These are phyloP conservation scores for Danaus melanippus DNA, from an alignment of 1,140 invertebrate genomes.

Conservation along the genomic window DNA sequence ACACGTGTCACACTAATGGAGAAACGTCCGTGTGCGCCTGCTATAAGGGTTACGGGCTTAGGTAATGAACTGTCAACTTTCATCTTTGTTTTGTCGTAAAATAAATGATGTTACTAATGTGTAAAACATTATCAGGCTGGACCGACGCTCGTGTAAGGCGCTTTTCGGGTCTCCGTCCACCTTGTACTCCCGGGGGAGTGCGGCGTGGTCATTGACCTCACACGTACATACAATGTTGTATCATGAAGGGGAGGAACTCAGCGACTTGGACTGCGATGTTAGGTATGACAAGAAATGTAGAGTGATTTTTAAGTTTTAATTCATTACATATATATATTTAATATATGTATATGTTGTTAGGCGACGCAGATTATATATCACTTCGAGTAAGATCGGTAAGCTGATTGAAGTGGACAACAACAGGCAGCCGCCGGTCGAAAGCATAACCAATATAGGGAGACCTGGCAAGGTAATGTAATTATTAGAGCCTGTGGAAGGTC, in stretches of 20 bases:
- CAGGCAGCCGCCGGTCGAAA: constrained; percentile 12
- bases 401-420: constrained; percentile 33
- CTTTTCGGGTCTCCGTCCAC: constrained; percentile 64
- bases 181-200: constrained; percentile 67
- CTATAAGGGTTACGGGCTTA: constrained; percentile 80
- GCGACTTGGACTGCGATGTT: constrained; percentile 69
- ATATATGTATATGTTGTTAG: constrained; percentile 19
- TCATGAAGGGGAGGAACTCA: constrained; percentile 24
- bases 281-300: constrained; percentile 19
- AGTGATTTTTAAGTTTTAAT: not conserved
- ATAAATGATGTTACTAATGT: no score
- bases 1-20: constrained; percentile 73
- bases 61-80: constrained; percentile 28
- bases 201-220: constrained; percentile 68
- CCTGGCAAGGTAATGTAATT: constrained; percentile 68
- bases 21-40: constrained; percentile 84
- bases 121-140: constrained; percentile 50
- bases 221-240: constrained; percentile 27
- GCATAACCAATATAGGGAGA: constrained; percentile 72
- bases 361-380: constrained; percentile 49
- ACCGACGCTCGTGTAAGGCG: constrained; percentile 82
- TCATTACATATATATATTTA: not conserved
- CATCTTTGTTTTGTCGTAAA: no score
- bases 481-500: no score
- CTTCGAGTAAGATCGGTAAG: constrained; percentile 46